These are phyloP conservation scores for Pontoporia blainvillei DNA, from an alignment of 2,113 vertebrate species.

Conservation along the genomic window DNA sequence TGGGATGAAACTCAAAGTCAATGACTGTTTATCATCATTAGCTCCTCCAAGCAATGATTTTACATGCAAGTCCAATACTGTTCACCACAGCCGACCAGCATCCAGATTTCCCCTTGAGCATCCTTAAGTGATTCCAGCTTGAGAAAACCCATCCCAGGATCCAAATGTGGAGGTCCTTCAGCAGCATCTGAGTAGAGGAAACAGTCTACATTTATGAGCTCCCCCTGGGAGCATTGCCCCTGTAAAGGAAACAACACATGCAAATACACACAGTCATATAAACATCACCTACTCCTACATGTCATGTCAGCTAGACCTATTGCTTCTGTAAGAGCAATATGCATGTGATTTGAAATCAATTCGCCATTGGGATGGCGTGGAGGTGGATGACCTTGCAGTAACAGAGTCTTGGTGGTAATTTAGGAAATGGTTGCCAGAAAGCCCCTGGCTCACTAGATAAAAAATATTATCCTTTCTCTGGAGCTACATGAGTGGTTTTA, in stretches of 20 bases:
- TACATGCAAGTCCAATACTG: background rate
- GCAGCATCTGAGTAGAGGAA: background rate
- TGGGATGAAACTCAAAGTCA: conserved; percentile 68
- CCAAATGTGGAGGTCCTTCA: background rate
- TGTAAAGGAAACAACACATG: background rate
- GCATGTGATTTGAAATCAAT: background rate
- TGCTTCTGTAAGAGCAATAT: background rate
- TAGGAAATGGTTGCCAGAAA: conserved; percentile 31
- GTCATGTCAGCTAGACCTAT: background rate
- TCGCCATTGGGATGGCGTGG: background rate
- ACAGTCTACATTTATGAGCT: background rate
- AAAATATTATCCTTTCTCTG: conserved; percentile 39
- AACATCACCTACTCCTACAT: background rate
- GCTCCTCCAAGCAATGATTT: conserved; percentile 39
- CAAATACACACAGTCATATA: background rate
- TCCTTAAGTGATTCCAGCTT: conserved; percentile 27
- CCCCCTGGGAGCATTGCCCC: background rate
- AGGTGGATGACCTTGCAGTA: background rate
- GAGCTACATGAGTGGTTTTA: conserved; percentile 28
- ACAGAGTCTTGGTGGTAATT: background rate
- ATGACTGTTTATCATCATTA: conserved; percentile 60
- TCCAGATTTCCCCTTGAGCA: conserved; percentile 3
- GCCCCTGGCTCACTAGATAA: background rate
- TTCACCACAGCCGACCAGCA: background rate
- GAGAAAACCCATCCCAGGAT: conserved; percentile 11